Evolutionary conservation across 2,888 invertebrate species (phyloP), one percentile per base, ranked within the genome.

Genomic region (Bembecia ichneumoniformis): DNA sequence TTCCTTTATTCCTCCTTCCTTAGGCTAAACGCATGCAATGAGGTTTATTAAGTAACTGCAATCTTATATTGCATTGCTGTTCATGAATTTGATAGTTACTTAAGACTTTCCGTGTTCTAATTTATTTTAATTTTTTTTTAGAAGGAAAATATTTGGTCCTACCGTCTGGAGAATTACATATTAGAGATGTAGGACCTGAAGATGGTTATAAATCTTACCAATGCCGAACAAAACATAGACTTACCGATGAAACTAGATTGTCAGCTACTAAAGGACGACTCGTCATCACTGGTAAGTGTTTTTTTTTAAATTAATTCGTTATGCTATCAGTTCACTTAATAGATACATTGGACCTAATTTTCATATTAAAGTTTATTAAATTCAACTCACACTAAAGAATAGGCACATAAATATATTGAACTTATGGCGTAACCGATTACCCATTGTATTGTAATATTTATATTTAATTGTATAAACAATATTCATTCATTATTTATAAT

Each of bases 81-180:
- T n/a, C n/a, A n/a, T 43, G 55, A 61, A 56, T 58, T 54, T 49
- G 45, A 49, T 35, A 13, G 49, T 9, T 45, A 15, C 1, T 45
- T 28, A 28, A 28, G 28, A 28, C 28, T 28, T 49, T 48, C 36
- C 47, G 13, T 44, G 44, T 16, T 44, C 15, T 44, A 44, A 52
- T 53, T 49, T 53, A 36, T 52, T 51, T 52, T 52, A 45, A 58
- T 45, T 57, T 61, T 66, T 65, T 61, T 53, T 57, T 89, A 97
- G 98, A 97, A 86, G 96, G 96, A 64, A 96, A 98, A 90, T 96
- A 97, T 76, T 91, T 97, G 79, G 97, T 98, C 45, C 89, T 98
- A 54, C 95, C 96, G 60, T 96, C 96, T 68, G 98, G 98, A 58
- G 97, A 98, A 83, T 90, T 98, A 58, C 97, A 98, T 82, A 96